Conservation (phyloP, 1,140 invertebrate species). For the Halictus rubicundus region DNA sequence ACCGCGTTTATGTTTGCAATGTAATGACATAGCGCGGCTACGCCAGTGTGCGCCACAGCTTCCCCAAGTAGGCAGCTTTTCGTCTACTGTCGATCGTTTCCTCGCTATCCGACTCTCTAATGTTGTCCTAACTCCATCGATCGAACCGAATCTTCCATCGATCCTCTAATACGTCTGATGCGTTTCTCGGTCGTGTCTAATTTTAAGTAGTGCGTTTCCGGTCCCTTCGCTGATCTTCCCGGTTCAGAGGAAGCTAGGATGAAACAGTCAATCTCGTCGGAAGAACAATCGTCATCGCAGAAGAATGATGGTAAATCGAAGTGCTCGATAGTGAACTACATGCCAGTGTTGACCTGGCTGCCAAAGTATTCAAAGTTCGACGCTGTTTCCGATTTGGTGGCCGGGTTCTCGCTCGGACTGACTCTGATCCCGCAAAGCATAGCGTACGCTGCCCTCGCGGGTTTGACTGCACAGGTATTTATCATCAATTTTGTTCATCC, state of each 20-base stretch:
- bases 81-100: too few relatives aligned
- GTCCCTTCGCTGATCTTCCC: too few relatives aligned
- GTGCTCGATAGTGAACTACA: constrained; percentile 61
- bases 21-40: too few relatives aligned
- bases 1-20: neutral
- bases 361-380: constrained; percentile 83
- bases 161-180: too few relatives aligned
- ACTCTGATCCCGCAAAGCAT: constrained; percentile 93
- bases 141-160: too few relatives aligned
- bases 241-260: too few relatives aligned
- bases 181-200: too few relatives aligned
- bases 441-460: constrained; percentile 89
- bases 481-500: too few relatives aligned
- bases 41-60: neutral
- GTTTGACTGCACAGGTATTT: constrained; percentile 85
- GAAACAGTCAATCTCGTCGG: neutral
- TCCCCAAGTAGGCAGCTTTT: neutral
- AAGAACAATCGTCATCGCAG: neutral
- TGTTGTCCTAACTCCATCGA: too few relatives aligned
- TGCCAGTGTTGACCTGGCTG: constrained; percentile 84
- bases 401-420: constrained; percentile 89
- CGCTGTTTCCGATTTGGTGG: constrained; percentile 85
- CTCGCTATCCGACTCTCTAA: too few relatives aligned
- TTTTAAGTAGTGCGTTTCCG: too few relatives aligned
- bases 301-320: constrained; percentile 28